Base-by-base conservation (phyloP, 1,140 invertebrate species). In the Pseudachorutes palmiensis region DNA sequence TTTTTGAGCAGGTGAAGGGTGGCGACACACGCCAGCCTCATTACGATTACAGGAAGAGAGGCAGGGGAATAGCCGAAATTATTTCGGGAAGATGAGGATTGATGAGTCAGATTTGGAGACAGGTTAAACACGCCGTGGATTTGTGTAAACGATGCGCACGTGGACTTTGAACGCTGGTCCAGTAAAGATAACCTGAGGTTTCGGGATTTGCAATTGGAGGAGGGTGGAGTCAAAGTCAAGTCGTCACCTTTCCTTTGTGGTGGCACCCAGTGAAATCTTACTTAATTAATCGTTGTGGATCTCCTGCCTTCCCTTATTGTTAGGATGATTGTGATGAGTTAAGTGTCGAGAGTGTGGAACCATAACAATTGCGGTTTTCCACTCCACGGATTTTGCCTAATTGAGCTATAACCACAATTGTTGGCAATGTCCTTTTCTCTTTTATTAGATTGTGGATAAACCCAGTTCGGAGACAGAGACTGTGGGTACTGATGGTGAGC, bases 361-460 rank as follows among this genome's bases (percentile, higher is more conserved):
- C 36, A 41, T 5, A 41, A 41, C 36, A 19, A 41, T 41, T 41
- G 36, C 36, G 36, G 36, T 41, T 41, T 41, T 29, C 30, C 24
- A 41, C 32, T 30, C 41, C 19, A 22, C 32, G 19, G 14, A 14
- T 36, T 32, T 32, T 29, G 5, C 12, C 19, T 62, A 16, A 62
- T 32, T 60, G 2, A 22, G 26, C 26, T 14, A 30, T n/a, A n/a
- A n/a, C n/a, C n/a, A n/a, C n/a, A n/a, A n/a, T n/a, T n/a, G n/a
- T n/a, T n/a, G n/a, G n/a, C n/a, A n/a, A n/a, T n/a, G n/a, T n/a
- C n/a, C n/a, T n/a, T n/a, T n/a, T n/a, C n/a, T n/a, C n/a, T n/a
- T n/a, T n/a, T n/a, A n/a, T n/a, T n/a, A 67, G 65, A 70, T 70
- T 68, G 65, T 71, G 22, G 69, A 71, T 2, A 67, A 71, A 60